phyloP scores from a whole-genome alignment of 2,113 vertebrate genomes.

The Periophthalmodon schlosseri region DNA sequence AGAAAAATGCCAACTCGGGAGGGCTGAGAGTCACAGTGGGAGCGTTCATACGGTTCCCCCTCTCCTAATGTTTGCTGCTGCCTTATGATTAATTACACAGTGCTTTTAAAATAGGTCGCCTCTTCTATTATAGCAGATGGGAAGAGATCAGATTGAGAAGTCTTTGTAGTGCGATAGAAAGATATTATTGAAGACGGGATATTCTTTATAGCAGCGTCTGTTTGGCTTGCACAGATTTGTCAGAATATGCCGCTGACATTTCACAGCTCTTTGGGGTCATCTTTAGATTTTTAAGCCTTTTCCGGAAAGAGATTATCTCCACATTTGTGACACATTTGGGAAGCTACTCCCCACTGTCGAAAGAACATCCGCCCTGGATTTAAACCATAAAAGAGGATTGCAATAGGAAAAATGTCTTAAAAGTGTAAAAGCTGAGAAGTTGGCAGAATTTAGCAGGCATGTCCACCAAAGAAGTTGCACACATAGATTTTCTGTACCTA shows the following conservation, averaged over 20 bases:
- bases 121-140: slow-evolving; percentile 32
- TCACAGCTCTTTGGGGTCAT: slow-evolving; percentile 38
- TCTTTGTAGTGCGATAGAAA: not conserved
- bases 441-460: slow-evolving; percentile 29
- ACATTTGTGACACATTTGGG: slow-evolving; percentile 30
- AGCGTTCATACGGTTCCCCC: slow-evolving; percentile 53
- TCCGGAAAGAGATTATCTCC: slow-evolving; percentile 51
- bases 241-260: slow-evolving; percentile 31
- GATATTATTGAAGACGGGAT: slow-evolving; percentile 2
- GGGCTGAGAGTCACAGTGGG: slow-evolving; percentile 57
- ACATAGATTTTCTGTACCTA: slow-evolving; percentile 49
- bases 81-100: slow-evolving; percentile 72
- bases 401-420: slow-evolving; percentile 26
- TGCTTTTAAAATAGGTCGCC: slow-evolving; percentile 68
- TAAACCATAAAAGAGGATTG: slow-evolving; percentile 50
- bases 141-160: not conserved
- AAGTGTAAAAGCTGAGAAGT: slow-evolving; percentile 37
- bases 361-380: slow-evolving; percentile 26
- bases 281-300: slow-evolving; percentile 34
- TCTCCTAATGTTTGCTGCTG: slow-evolving; percentile 58
- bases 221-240: not conserved
- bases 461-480: slow-evolving; percentile 22
- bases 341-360: slow-evolving; percentile 31
- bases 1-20: slow-evolving; percentile 37
- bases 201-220: not conserved